Base-by-base conservation (phyloP, 2,888 invertebrate genomes). In the Dilophus febrilis region DNA sequence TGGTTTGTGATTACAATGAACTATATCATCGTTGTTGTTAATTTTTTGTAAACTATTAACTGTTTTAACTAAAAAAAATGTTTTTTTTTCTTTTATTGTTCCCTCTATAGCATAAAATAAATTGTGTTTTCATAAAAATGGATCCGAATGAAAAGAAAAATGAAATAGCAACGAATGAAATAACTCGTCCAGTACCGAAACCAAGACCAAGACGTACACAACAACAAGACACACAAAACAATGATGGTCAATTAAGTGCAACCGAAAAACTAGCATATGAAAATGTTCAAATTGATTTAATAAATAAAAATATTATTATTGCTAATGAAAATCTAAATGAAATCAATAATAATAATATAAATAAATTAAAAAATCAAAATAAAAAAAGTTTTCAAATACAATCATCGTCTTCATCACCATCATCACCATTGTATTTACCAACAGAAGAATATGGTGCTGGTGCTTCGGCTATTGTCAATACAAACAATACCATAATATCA, bases 121-220 rank as follows among this genome's bases (percentile, higher is more conserved):
- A n/a, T n/a, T n/a, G n/a, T n/a, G n/a, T n/a, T n/a, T n/a, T n/a
- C n/a, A n/a, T n/a, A n/a, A n/a, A n/a, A n/a, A n/a, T n/a, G n/a
- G n/a, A n/a, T n/a, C n/a, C n/a, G n/a, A n/a, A n/a, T n/a, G n/a
- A n/a, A n/a, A n/a, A n/a, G n/a, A n/a, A n/a, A n/a, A n/a, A n/a
- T n/a, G 22, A 22, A 6, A 22, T 6, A 22, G 5, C 22, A 22
- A 22, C 22, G 22, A 22, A 22, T n/a, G n/a, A n/a, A n/a, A n/a
- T n/a, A n/a, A n/a, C n/a, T 22, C 22, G 22, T 26, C 61, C 61
- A 16, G 54, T 58, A 37, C 61, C 61, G 31, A 57, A 57, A 39
- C 61, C 61, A 18, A 52, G 61, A 38, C 61, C 61, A 17, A 52
- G 61, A 29, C 59, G 61, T 11, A n/a, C n/a, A n/a, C n/a, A n/a